These are phyloP conservation scores for Zoroaster sp. DNA, from an alignment of 53 echinoderm and acorn worm species.

Conservation along the genomic window DNA sequence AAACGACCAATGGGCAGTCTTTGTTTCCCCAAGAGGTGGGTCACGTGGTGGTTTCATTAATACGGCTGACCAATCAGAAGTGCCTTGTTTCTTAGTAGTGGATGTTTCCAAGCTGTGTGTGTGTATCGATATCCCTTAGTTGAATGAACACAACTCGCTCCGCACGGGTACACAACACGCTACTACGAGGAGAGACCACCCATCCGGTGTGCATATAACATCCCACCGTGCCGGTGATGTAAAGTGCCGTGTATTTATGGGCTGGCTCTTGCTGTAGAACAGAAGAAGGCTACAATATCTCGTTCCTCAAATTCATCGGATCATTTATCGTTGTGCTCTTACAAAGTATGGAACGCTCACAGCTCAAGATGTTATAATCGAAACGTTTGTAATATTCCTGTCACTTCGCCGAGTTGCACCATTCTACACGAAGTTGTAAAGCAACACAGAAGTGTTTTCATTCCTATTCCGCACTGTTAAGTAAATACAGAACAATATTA, in stretches of 20 bases:
- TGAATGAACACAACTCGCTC: background rate
- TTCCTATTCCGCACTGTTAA: background rate
- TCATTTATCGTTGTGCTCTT: background rate
- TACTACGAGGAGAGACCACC: conserved; percentile 11
- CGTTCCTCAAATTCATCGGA: background rate
- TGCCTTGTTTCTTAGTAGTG: background rate
- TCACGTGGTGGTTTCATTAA: conserved; percentile 41
- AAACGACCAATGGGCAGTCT: conserved; percentile 42
- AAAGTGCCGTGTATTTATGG: background rate
- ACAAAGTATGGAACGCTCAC: background rate
- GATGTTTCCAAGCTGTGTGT: conserved; percentile 40
- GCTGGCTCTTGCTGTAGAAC: background rate
- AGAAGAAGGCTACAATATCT: background rate
- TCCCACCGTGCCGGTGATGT: background rate
- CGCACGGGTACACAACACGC: conserved; percentile 28
- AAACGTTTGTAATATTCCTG: background rate
- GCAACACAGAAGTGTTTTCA: background rate
- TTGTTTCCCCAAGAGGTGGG: background rate
- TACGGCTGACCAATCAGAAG: conserved; percentile 32
- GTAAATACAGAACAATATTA: background rate
- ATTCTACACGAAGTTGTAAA: background rate
- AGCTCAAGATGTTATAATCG: background rate
- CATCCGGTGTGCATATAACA: conserved; percentile 25
- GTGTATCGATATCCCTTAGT: conserved; percentile 34
- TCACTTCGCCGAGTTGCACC: background rate